Base-by-base conservation (phyloP, 2,888 invertebrate genomes). In the Ophion obscuratus region DNA sequence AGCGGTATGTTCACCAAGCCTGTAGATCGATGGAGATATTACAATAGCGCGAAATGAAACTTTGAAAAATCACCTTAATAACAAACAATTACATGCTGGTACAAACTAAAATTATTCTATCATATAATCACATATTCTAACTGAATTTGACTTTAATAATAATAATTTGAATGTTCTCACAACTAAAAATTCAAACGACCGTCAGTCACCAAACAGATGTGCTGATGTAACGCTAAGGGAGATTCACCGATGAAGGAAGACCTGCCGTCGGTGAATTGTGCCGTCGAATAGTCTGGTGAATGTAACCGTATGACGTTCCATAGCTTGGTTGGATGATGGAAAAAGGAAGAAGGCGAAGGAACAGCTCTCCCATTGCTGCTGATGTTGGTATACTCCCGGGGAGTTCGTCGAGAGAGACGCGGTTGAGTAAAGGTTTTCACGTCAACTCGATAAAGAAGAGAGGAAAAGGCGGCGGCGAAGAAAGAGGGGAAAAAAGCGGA, bases 381-480 rank as follows among this genome's bases (percentile, higher is more conserved):
- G 80, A 86, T 83, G 83, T 68, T 66, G 66, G 78, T 71, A 64
- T 82, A 79, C 70, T 44, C 17, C 59, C 66, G 47, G 57, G 11
- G 71, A 24, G 20, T 61, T 24, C 76, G 66, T 59, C 68, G 70
- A 81, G 85, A 86, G 76, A 86, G 80, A 71, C 75, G 80, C 59
- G 71, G 80, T 81, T 80, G 71, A 68, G 76, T 77, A 64, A 80
- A 81, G 85, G 80, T 86, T 86, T 83, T 77, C 85, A 77, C 85
- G 76, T 83, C 83, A 86, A 81, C 85, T 80, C 80, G 61, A 66
- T 68, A 74, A 76, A 77, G 76, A 31, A 81, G 47, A 36, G 53
- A 67, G 67, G 47, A 79, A 67, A 68, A 57, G 66, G 27, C 31
- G 68, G n/a, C 11, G 74, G 27, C 17, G 66, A 70, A 76, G 71